phyloP scores from a whole-genome alignment of 2,113 vertebrate species.

The Hemichromis elongatus region DNA sequence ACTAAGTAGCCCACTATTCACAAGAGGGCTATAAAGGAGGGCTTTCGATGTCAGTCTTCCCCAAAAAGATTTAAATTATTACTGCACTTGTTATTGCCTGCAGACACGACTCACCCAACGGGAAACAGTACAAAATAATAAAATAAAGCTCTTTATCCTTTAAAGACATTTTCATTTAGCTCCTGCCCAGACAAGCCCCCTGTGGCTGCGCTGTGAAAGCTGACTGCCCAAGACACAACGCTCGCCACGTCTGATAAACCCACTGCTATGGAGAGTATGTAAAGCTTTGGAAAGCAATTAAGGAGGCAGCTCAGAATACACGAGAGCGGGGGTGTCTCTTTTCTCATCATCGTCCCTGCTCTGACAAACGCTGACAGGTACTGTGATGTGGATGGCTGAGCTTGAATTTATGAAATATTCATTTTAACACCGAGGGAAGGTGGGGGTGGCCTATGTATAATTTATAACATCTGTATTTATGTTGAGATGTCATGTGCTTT shows the following conservation, averaged over 20 bases:
- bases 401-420: conserved; percentile 67
- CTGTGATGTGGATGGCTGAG: conserved; percentile 48
- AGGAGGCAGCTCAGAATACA: conserved; percentile 11
- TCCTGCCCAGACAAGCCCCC: not conserved
- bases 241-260: conserved; percentile 17
- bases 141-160: not conserved
- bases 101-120: accelerated
- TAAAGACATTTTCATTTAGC: conserved; percentile 1
- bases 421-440: conserved; percentile 32
- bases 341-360: conserved; percentile 15
- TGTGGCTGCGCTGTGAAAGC: not conserved
- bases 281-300: conserved; percentile 65
- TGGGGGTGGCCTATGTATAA: conserved; percentile 45
- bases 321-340: not conserved
- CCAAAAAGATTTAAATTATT: not conserved
- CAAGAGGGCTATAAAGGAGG: not conserved
- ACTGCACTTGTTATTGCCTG: not conserved
- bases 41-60: not conserved
- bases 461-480: conserved; percentile 54
- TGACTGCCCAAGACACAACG: not conserved
- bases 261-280: not conserved
- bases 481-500: not conserved
- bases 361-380: conserved; percentile 46
- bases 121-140: not conserved
- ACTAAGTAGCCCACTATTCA: not conserved